A percentile compares a stretch with the other conserved stretches of the same genome.
These are phyloP conservation scores for Eulemur mongoz DNA, from an alignment of 2,797 vertebrate genomes.

Conservation along the genomic window DNA sequence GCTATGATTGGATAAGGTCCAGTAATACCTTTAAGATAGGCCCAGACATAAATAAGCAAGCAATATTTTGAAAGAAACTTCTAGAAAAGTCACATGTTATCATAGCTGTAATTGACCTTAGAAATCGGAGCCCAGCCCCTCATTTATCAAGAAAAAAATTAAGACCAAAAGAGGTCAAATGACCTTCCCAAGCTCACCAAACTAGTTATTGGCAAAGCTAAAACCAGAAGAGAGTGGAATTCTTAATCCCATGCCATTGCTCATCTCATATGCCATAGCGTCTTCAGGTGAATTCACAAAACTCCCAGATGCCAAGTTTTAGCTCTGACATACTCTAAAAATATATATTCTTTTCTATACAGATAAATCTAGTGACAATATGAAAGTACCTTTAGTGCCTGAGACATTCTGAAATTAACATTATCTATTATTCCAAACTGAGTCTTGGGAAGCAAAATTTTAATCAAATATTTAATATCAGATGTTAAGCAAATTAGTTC, in stretches of 20 bases:
- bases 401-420: slow-evolving; percentile 21
- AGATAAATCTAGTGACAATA: background rate
- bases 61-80: slow-evolving; percentile 79
- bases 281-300: background rate
- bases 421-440: slow-evolving; percentile 17
- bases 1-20: slow-evolving; percentile 82
- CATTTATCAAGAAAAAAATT: slow-evolving; percentile 42
- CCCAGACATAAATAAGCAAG: slow-evolving; percentile 82
- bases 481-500: slow-evolving; percentile 72
- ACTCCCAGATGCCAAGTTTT: background rate
- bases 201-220: background rate
- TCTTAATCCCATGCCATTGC: background rate
- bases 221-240: background rate
- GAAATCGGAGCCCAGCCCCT: slow-evolving; percentile 32
- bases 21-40: slow-evolving; percentile 82
- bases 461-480: slow-evolving; percentile 58
- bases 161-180: slow-evolving; percentile 17
- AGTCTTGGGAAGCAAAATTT: slow-evolving; percentile 45
- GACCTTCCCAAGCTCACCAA: background rate
- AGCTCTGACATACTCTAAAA: background rate
- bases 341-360: background rate
- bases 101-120: slow-evolving; percentile 46
- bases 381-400: background rate
- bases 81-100: slow-evolving; percentile 64
- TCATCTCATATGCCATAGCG: background rate